These are phyloP conservation scores for Apostichopus japonicus DNA, from an alignment of 35 echinoderm and acorn worm genomes.

Conservation along the genomic window DNA sequence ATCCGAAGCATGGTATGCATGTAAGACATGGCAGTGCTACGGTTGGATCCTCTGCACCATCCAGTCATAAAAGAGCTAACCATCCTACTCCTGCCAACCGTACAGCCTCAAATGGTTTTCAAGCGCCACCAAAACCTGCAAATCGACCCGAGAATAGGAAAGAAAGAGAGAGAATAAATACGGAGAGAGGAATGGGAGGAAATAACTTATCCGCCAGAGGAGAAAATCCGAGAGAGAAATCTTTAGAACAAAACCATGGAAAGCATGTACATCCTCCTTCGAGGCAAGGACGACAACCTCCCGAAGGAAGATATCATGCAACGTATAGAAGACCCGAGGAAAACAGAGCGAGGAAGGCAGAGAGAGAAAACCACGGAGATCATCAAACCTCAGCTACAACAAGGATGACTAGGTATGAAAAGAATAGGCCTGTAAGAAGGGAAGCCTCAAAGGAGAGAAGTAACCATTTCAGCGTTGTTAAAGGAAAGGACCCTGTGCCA, in stretches of 20 bases:
- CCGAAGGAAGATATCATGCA: neutral
- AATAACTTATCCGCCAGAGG: neutral
- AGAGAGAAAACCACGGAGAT: neutral
- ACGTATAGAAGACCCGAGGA: neutral
- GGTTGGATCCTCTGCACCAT: neutral
- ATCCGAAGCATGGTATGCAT: neutral
- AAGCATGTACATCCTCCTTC: neutral
- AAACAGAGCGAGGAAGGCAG: neutral
- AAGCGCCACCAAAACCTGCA: neutral
- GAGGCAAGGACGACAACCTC: neutral
- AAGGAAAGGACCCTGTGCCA: neutral
- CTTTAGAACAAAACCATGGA: neutral
- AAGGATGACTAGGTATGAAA: neutral
- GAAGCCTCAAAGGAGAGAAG: neutral
- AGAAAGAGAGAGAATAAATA: neutral
- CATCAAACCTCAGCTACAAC: neutral
- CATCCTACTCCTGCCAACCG: neutral
- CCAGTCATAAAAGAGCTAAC: neutral
- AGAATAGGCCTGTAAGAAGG: conserved; percentile 4
- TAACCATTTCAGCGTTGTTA: neutral
- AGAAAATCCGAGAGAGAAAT: neutral
- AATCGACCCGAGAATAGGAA: neutral
- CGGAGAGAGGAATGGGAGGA: neutral
- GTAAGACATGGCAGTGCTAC: neutral
- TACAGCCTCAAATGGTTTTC: neutral